Percentiles rank a stretch among this genome's conserved stretches.
Conservation (phyloP, 2,888 invertebrate species). For the Calliphora vomitoria region DNA sequence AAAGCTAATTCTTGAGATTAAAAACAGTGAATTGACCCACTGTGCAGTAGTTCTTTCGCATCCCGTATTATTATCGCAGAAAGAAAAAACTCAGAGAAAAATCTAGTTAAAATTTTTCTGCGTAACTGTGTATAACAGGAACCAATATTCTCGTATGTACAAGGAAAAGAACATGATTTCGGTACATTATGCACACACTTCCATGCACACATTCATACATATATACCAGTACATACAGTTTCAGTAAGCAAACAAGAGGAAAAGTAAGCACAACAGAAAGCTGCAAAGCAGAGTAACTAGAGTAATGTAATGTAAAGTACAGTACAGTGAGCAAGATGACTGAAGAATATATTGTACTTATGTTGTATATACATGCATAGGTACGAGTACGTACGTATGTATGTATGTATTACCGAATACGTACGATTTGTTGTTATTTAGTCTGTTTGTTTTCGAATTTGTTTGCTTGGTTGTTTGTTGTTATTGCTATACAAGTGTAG, state of each 20-base stretch:
- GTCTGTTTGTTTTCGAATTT: neutral
- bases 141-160: constrained; percentile 29
- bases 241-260: constrained; percentile 48
- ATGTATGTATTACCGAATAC: neutral
- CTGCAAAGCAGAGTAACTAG: constrained; percentile 7
- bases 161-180: constrained; percentile 51
- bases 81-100: neutral
- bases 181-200: constrained; percentile 19
- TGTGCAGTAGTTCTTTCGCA: neutral
- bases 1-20: no score
- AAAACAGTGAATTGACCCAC: neutral
- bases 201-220: neutral
- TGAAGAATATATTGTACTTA: constrained; percentile 1
- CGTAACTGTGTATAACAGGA: constrained; percentile 49
- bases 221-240: neutral
- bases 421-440: constrained; percentile 30
- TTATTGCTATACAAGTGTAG: constrained; percentile 20
- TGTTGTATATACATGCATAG: no score
- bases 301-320: no score
- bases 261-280: constrained; percentile 10
- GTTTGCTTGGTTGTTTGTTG: constrained; percentile 13
- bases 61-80: neutral
- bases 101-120: neutral
- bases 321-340: neutral
- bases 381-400: neutral